These are phyloP conservation scores for Pseudachorutes palmiensis DNA, from an alignment of 1,140 invertebrate genomes.

Conservation along the genomic window DNA sequence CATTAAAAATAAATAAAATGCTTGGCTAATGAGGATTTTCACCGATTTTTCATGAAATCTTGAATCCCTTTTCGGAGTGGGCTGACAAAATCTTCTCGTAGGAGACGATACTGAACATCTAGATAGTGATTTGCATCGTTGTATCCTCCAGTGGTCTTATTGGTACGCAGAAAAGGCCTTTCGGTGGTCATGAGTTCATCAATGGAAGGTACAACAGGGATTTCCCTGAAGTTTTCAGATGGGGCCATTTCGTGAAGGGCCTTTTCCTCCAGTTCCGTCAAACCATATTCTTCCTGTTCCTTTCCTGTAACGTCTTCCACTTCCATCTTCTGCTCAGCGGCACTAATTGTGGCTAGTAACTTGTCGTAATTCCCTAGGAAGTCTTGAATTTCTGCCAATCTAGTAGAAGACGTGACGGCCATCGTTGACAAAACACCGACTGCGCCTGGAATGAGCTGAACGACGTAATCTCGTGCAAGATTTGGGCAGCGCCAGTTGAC, in stretches of 20 bases:
- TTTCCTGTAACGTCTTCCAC: not conserved
- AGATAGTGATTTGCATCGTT: slow-evolving; percentile 60
- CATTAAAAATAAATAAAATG: not conserved
- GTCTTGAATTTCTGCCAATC: not conserved
- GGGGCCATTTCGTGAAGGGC: slow-evolving; percentile 17
- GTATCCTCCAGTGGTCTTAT: slow-evolving; percentile 55
- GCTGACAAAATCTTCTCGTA: slow-evolving; percentile 51
- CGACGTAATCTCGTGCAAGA: not conserved
- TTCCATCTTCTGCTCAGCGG: not conserved
- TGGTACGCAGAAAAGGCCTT: slow-evolving; percentile 48
- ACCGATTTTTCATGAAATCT: slow-evolving; percentile 15
- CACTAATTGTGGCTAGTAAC: not conserved
- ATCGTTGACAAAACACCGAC: slow-evolving; percentile 1
- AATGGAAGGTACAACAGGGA: slow-evolving; percentile 24
- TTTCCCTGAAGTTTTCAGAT: slow-evolving; percentile 23
- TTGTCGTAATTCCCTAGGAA: not conserved
- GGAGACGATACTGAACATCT: slow-evolving; percentile 63
- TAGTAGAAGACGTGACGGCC: not conserved
- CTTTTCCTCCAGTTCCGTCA: slow-evolving; percentile 19
- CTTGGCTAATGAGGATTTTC: no score
- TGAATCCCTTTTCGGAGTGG: slow-evolving; percentile 28
- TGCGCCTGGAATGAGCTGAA: not conserved
- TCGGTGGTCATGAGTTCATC: slow-evolving; percentile 19
- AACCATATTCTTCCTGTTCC: not conserved
- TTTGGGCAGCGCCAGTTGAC: not conserved